phyloP scores from a whole-genome alignment of 2,113 vertebrate species.

The Cnemophilus loriae region DNA sequence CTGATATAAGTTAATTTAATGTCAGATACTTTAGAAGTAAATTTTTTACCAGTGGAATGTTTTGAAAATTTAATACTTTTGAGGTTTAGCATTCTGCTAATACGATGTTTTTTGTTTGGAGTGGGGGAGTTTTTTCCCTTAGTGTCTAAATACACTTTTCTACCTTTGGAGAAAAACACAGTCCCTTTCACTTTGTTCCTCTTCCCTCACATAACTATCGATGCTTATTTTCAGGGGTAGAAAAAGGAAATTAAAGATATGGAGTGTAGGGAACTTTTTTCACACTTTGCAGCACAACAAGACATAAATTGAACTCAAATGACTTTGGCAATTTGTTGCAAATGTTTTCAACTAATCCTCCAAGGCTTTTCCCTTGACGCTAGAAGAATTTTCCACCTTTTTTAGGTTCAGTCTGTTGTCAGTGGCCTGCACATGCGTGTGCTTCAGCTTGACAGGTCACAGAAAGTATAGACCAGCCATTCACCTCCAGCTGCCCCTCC shows the following conservation, averaged over 20 bases:
- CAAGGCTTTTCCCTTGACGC: conserved; percentile 1
- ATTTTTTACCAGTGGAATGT: background rate
- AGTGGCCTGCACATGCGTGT: background rate
- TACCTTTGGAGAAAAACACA: background rate
- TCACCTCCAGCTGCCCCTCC: conserved; percentile 60
- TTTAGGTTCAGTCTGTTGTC: background rate
- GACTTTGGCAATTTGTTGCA: background rate
- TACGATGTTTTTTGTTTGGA: background rate
- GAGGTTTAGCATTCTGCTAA: background rate
- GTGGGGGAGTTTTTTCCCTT: background rate
- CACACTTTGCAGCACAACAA: background rate
- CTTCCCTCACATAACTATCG: background rate
- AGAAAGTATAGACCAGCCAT: conserved; percentile 53
- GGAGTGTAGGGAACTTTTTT: background rate
- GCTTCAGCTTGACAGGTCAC: conserved; percentile 52
- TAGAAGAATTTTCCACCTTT: conserved; percentile 10
- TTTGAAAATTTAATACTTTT: background rate
- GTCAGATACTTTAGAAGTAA: background rate
- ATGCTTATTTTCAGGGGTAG: background rate
- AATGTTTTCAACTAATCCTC: conserved; percentile 27
- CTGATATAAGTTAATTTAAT: background rate
- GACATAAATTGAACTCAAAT: conserved; percentile 8
- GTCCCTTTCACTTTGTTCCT: background rate
- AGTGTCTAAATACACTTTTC: background rate
- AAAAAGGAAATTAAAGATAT: background rate